Evolutionary conservation across 2,113 vertebrate genomes (phyloP).

Genomic region (Pavo muticus): DNA sequence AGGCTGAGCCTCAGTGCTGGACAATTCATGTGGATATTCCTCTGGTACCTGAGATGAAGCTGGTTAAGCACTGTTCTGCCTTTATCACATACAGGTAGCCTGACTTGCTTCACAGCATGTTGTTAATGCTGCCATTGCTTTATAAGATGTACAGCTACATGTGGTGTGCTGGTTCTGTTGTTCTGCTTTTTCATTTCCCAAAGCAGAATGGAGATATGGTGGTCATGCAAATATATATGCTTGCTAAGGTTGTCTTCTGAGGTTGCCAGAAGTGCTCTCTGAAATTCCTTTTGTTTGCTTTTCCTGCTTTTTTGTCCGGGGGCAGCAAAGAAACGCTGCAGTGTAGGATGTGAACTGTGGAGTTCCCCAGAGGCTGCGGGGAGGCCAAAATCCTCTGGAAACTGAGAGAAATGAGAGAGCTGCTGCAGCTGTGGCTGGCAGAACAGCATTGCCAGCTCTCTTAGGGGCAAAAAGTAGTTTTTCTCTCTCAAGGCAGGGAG

Average conservation of each 20-base stretch:
- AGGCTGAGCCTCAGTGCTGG: too few species aligned
- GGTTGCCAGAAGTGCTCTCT: neutral
- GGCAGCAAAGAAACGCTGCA: neutral
- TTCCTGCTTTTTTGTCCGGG: neutral
- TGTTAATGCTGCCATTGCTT: neutral
- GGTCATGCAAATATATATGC: neutral
- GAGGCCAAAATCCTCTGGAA: neutral
- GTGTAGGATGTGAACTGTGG: neutral
- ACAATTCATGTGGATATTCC: accelerated
- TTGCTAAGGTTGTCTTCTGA: neutral
- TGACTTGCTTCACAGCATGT: too few species aligned
- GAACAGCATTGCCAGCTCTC: neutral
- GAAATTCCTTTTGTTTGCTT: neutral
- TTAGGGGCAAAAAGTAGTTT: neutral
- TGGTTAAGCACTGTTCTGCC: neutral
- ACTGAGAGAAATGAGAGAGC: neutral
- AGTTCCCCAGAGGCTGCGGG: neutral
- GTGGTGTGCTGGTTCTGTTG: neutral
- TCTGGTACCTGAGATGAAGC: neutral
- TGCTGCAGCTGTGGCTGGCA: neutral
- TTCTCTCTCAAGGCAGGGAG: neutral
- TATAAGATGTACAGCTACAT: accelerated
- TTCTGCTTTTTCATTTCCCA: neutral
- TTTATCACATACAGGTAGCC: accelerated
- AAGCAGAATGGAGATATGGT: neutral